Evolutionary conservation across 1,140 invertebrate genomes (phyloP).

Genomic region (Amyelois transitella): DNA sequence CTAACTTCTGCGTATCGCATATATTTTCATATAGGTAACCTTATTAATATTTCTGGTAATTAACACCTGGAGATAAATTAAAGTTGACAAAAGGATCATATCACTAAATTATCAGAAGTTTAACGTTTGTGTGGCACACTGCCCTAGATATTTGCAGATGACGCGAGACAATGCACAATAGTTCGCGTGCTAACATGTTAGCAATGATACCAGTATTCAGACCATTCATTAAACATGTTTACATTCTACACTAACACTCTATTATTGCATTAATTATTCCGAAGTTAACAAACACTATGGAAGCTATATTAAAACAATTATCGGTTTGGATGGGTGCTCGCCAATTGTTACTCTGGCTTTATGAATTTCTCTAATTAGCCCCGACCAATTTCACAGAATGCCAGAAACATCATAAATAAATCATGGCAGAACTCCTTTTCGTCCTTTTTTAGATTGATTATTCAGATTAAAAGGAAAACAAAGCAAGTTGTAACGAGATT

Average conservation of each 20-base stretch:
- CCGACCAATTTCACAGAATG: too few relatives aligned
- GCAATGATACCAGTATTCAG: constrained; percentile 2
- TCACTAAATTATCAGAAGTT: background rate
- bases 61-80: too few relatives aligned
- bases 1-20: too few relatives aligned
- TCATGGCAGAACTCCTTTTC: too few relatives aligned
- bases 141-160: constrained; percentile 41
- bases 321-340: background rate
- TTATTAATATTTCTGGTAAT: too few relatives aligned
- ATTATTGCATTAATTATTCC: background rate
- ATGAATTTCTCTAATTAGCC: too few relatives aligned
- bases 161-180: constrained; percentile 38
- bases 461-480: background rate
- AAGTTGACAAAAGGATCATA: background rate
- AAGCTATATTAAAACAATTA: too few relatives aligned
- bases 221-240: constrained; percentile 3
- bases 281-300: background rate
- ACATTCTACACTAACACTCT: constrained; percentile 2
- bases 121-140: constrained; percentile 25
- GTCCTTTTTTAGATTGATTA: background rate
- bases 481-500: background rate
- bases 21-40: too few relatives aligned
- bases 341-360: background rate
- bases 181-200: constrained; percentile 20
- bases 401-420: too few relatives aligned